Evolutionary conservation across 2,113 vertebrate genomes (phyloP).

Genomic region (Oxyruncus cristatus): DNA sequence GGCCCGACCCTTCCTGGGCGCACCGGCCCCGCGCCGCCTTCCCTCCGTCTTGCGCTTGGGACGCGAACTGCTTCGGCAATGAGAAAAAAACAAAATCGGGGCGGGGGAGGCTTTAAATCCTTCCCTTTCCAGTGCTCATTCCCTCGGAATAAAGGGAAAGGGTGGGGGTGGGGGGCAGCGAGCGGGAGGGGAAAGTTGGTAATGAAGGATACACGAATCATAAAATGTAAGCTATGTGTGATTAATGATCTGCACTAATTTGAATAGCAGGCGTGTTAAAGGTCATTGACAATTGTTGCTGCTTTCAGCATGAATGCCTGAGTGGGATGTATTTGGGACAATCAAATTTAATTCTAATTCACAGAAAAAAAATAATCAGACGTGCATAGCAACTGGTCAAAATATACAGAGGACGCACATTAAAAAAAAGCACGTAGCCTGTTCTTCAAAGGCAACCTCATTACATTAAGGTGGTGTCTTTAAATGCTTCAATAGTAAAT

Average conservation of each 20-base stretch:
- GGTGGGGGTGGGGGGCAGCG: background rate
- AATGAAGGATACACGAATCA: constrained; percentile 58
- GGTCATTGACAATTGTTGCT: constrained; percentile 71
- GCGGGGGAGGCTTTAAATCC: background rate
- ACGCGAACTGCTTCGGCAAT: background rate
- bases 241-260: constrained; percentile 63
- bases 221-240: constrained; percentile 61
- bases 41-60: constrained; percentile 1
- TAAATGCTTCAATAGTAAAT: background rate
- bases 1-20: background rate
- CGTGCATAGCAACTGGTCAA: background rate
- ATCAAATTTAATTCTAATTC: constrained; percentile 55
- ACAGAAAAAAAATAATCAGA: background rate
- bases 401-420: background rate
- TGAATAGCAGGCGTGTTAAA: constrained; percentile 68
- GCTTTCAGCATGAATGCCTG: constrained; percentile 60
- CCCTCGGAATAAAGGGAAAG: background rate
- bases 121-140: background rate
- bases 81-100: background rate
- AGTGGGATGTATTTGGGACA: constrained; percentile 55
- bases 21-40: background rate
- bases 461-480: background rate
- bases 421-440: background rate
- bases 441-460: background rate
- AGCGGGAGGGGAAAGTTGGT: constrained; percentile 11